These are phyloP conservation scores for Oreochromis grahami DNA, from an alignment of 2,797 vertebrate genomes.

Conservation along the genomic window DNA sequence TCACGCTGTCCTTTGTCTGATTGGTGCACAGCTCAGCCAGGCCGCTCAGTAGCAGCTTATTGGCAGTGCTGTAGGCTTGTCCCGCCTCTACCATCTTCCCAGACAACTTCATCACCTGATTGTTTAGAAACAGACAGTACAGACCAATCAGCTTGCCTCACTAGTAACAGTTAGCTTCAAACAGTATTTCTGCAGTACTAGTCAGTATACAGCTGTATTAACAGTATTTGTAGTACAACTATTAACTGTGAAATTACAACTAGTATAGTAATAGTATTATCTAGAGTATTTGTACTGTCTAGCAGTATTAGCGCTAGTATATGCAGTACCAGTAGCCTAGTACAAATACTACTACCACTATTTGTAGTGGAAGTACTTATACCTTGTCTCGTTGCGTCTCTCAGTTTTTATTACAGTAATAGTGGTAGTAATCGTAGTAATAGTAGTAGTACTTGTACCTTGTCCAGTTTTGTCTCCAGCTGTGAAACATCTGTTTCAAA, in stretches of 20 bases:
- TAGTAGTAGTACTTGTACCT: slow-evolving; percentile 43
- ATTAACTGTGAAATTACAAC: not conserved
- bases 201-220: not conserved
- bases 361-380: not conserved
- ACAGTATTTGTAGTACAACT: not conserved
- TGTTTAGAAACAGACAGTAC: not conserved
- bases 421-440: accelerated
- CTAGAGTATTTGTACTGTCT: not conserved
- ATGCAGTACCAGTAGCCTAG: not conserved
- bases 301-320: not conserved
- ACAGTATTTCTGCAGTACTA: not conserved
- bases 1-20: slow-evolving; percentile 49
- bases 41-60: slow-evolving; percentile 70
- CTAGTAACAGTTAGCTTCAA: not conserved
- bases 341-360: not conserved
- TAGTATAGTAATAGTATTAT: not conserved
- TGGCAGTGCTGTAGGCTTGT: slow-evolving; percentile 68
- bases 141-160: not conserved
- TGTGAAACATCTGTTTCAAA: slow-evolving; percentile 64
- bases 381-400: not conserved
- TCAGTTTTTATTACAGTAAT: not conserved
- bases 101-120: slow-evolving; percentile 75
- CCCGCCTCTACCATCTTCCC: slow-evolving; percentile 76
- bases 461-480: slow-evolving; percentile 65
- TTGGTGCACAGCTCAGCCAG: slow-evolving; percentile 61